phyloP scores from a whole-genome alignment of 2,113 vertebrate genomes.

The Caracal caracal region DNA sequence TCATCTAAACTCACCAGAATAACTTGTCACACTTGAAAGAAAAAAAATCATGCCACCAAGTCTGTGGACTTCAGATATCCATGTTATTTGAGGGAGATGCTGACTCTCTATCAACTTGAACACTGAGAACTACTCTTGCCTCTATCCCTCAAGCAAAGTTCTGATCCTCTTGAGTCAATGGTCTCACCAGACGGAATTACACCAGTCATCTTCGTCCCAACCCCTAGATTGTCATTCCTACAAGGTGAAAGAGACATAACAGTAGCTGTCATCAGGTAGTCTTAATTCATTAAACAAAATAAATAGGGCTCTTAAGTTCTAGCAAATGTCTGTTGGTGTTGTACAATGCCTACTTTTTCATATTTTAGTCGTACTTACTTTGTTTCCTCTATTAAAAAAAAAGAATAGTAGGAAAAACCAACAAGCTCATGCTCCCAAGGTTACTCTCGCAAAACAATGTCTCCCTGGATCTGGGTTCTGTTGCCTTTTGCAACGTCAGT shows the following conservation, averaged over 20 bases:
- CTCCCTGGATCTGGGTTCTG: not conserved
- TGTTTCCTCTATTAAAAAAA: not conserved
- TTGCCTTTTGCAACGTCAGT: not conserved
- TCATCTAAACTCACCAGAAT: not conserved
- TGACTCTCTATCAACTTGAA: slow-evolving; percentile 32
- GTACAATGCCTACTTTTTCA: not conserved
- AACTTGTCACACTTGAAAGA: not conserved
- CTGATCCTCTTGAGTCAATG: not conserved
- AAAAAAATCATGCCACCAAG: not conserved
- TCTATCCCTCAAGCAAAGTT: not conserved
- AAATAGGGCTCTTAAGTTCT: not conserved
- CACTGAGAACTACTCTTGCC: not conserved
- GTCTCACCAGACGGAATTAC: not conserved
- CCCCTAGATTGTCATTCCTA: not conserved
- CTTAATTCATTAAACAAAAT: not conserved
- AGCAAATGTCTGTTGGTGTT: not conserved
- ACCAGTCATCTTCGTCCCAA: not conserved
- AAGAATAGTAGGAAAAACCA: not conserved
- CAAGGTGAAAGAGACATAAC: not conserved
- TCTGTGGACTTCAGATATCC: not conserved
- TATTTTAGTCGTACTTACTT: not conserved
- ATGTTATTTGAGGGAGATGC: not conserved
- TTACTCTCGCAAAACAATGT: not conserved
- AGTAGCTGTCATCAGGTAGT: not conserved
- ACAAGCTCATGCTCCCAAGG: not conserved